These are phyloP conservation scores for Microplitis deprimator DNA, from an alignment of 2,888 invertebrate species.

Conservation along the genomic window DNA sequence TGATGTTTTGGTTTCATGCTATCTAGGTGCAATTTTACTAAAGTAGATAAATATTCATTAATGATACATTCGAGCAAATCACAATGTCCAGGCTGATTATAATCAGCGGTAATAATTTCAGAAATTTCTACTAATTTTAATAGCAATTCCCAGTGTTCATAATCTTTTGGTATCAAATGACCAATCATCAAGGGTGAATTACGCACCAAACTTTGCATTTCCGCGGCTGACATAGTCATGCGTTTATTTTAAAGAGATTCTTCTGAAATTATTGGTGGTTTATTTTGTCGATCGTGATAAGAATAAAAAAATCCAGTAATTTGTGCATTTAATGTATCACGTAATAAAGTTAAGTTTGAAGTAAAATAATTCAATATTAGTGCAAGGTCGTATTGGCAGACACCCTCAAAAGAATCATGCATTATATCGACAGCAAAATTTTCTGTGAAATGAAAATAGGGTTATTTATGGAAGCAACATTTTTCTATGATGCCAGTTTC, in stretches of 20 bases:
- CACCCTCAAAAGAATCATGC: slow-evolving; percentile 48
- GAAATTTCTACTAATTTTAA: slow-evolving; percentile 3
- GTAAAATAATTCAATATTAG: slow-evolving; percentile 26
- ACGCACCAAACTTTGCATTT: slow-evolving; percentile 41
- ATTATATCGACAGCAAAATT: slow-evolving; percentile 46
- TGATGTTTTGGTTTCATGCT: slow-evolving; percentile 37
- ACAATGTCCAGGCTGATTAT: slow-evolving; percentile 14
- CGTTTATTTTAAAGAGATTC: slow-evolving; percentile 22
- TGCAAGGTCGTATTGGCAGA: slow-evolving; percentile 45
- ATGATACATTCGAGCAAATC: slow-evolving; percentile 32
- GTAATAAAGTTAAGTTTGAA: slow-evolving; percentile 16
- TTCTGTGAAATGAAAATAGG: slow-evolving; percentile 44
- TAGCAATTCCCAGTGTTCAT: slow-evolving; percentile 42
- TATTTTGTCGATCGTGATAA: slow-evolving; percentile 19
- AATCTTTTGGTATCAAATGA: slow-evolving; percentile 37
- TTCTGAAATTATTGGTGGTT: slow-evolving; percentile 26
- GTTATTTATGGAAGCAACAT: slow-evolving; percentile 41
- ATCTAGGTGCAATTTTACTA: slow-evolving; percentile 27
- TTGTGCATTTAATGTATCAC: slow-evolving; percentile 14
- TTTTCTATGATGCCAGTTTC: slow-evolving; percentile 43
- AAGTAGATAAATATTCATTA: slow-evolving; percentile 35
- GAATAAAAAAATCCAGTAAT: slow-evolving; percentile 17
- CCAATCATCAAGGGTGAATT: slow-evolving; percentile 45
- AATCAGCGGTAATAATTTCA: neutral
- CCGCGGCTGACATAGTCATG: slow-evolving; percentile 10